A percentile compares a stretch with the other conserved stretches of the same genome.
phyloP scores from a whole-genome alignment of 2,888 invertebrate genomes.

The Carterocephalus palaemon region DNA sequence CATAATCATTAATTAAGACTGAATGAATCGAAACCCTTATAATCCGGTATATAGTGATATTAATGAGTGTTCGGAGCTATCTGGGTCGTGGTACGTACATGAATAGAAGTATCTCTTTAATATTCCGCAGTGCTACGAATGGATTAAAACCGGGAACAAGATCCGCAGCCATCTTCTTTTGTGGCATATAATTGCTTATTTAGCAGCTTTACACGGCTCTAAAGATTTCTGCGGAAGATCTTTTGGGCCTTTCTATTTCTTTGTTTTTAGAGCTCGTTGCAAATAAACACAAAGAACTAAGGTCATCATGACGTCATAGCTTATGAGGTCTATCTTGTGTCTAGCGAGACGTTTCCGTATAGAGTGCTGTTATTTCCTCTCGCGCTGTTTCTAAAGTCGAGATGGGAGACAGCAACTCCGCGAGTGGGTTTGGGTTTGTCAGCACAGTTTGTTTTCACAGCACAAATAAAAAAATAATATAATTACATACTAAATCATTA shows the following conservation, averaged over 20 bases:
- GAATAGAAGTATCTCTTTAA: conserved; percentile 45
- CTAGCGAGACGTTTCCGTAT: too few species aligned
- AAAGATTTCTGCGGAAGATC: conserved; percentile 20
- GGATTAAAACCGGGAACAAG: conserved; percentile 52
- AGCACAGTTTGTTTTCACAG: too few species aligned
- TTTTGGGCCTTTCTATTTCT: conserved; percentile 10
- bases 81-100: conserved; percentile 46
- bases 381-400: too few species aligned
- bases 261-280: conserved; percentile 3
- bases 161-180: conserved; percentile 32
- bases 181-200: conserved; percentile 29
- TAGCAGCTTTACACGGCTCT: conserved; percentile 22
- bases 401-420: too few species aligned
- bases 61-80: conserved; percentile 35
- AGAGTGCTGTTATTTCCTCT: too few species aligned
- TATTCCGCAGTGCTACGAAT: conserved; percentile 48
- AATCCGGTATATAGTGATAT: conserved; percentile 28
- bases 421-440: too few species aligned
- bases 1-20: too few species aligned
- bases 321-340: too few species aligned
- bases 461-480: too few species aligned
- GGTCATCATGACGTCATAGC: conserved; percentile 5
- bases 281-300: conserved; percentile 8
- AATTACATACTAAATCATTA: too few species aligned
- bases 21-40: conserved; percentile 1